Evolutionary conservation across 2,888 invertebrate species (phyloP), one percentile per base, ranked within the genome.

Genomic region (Caradrina clavipalpis): DNA sequence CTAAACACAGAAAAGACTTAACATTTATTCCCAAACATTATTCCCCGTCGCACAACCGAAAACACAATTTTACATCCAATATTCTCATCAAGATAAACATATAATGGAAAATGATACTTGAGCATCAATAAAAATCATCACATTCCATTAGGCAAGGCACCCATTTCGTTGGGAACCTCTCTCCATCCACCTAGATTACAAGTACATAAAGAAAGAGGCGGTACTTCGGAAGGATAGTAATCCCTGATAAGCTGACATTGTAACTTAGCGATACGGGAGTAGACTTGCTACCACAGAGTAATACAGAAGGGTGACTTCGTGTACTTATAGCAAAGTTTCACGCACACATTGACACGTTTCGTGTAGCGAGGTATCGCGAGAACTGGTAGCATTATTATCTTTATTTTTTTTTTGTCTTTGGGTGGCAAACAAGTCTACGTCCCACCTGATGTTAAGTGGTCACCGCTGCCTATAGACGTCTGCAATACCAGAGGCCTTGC

Each of bases 171-270:
- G 22, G 21, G 58, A 70, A 39, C 73, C 62, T 21, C 45, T 58
- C 54, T 55, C 35, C 17, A 77, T 70, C 35, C 74, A 53, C 45
- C 57, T 50, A 70, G 53, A 61, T 62, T 47, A 69, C 77, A 77
- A 53, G 75, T 56, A 70, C 19, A 71, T 71, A 74, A 74, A 63
- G 66, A 63, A 69, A 60, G 78, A 53, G 63, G 19, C 22, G 45
- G 61, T 58, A 53, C 60, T 77, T 56, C 51, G 63, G 45, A 51
- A 63, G 68, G 68, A 65, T 59, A 63, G 77, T 80, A 80, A 78
- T 72, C 77, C 67, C 39, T 65, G 77, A 76, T 76, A 80, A 78
- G 73, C 73, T 80, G 64, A 62, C 76, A 67, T 55, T 51, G 64
- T 80, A 67, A 76, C 66, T 65, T 76, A 80, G 45, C 55, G 62